Evolutionary conservation across 2,888 invertebrate species (phyloP).

Genomic region (Dioctria linearis): DNA sequence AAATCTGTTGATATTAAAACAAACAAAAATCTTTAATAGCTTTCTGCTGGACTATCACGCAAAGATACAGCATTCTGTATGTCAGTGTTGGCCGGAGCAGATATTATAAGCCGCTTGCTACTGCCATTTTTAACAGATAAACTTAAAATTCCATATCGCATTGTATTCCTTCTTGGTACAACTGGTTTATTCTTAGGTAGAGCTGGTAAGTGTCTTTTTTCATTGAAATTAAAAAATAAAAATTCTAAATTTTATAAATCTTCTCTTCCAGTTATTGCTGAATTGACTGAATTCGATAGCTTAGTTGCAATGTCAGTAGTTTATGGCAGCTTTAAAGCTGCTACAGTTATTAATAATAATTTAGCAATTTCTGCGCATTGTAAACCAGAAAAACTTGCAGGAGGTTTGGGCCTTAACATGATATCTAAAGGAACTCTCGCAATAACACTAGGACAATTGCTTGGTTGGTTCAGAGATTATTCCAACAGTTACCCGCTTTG

Average conservation of each 20-base stretch:
- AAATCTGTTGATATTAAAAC: neutral
- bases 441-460: slow-evolving; percentile 76
- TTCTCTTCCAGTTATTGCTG: slow-evolving; percentile 73
- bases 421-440: slow-evolving; percentile 80
- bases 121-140: slow-evolving; percentile 78
- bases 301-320: slow-evolving; percentile 75
- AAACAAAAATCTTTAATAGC: slow-evolving; percentile 57
- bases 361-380: slow-evolving; percentile 79
- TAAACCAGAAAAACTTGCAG: slow-evolving; percentile 75
- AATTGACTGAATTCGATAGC: slow-evolving; percentile 73
- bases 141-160: slow-evolving; percentile 75
- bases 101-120: slow-evolving; percentile 78
- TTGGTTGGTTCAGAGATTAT: slow-evolving; percentile 79
- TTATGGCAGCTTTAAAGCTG: slow-evolving; percentile 81
- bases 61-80: slow-evolving; percentile 78
- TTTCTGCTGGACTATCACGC: slow-evolving; percentile 68
- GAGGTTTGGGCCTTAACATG: slow-evolving; percentile 82
- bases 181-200: slow-evolving; percentile 73
- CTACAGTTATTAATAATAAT: slow-evolving; percentile 82
- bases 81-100: slow-evolving; percentile 80
- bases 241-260: slow-evolving; percentile 56
- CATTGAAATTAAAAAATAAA: slow-evolving; percentile 61
- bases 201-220: slow-evolving; percentile 53
- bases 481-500: slow-evolving; percentile 77
- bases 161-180: slow-evolving; percentile 77